phyloP scores from a whole-genome alignment of 2,113 vertebrate genomes.

The Aythya baeri region DNA sequence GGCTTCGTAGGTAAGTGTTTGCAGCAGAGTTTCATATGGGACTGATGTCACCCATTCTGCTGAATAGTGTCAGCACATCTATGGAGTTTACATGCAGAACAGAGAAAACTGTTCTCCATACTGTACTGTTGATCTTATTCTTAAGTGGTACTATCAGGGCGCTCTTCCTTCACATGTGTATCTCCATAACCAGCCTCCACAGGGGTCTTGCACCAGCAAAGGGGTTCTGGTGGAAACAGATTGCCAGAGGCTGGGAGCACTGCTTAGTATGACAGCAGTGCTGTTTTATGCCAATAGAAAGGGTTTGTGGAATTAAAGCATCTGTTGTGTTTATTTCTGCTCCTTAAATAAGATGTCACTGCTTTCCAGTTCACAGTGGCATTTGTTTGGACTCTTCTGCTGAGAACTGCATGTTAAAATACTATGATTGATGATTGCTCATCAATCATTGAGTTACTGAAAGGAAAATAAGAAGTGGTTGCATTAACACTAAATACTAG shows the following conservation, averaged over 20 bases:
- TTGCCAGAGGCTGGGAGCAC: neutral
- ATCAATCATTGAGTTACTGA: neutral
- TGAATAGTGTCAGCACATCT: neutral
- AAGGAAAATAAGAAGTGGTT: neutral
- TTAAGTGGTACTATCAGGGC: neutral
- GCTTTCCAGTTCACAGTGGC: neutral
- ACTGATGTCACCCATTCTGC: neutral
- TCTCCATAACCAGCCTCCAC: neutral
- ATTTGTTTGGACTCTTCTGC: neutral
- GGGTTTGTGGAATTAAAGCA: neutral
- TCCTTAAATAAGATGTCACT: neutral
- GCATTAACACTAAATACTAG: neutral
- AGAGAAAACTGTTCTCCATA: neutral
- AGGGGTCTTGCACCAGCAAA: neutral
- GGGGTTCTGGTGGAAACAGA: neutral
- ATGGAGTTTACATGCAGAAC: neutral
- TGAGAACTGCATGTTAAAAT: neutral
- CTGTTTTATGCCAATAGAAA: neutral
- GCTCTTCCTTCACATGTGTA: rapidly evolving
- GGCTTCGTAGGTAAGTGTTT: neutral
- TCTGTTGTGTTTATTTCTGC: neutral
- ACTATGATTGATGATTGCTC: neutral
- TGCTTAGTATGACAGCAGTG: neutral
- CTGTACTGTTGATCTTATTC: neutral
- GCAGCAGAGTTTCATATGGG: neutral